Evolutionary conservation across 64 coral and sea anemone genomes (phyloP).

Genomic region (Hydrozoanthus tunicans): DNA sequence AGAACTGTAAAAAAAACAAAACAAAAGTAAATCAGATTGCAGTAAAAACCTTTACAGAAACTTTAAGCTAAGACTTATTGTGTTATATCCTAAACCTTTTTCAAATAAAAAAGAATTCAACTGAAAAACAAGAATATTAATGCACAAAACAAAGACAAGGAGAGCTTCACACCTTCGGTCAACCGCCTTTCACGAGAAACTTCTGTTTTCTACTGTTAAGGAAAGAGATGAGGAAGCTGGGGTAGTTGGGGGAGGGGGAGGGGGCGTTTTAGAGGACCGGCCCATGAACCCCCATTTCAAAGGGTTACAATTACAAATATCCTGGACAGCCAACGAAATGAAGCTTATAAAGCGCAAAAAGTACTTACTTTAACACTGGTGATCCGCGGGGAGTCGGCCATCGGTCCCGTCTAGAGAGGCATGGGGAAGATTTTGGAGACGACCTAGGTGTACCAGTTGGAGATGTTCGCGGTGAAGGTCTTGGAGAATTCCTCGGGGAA

Average conservation of each 20-base stretch:
- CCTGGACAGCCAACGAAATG: neutral
- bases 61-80: neutral
- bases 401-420: conserved; percentile 12
- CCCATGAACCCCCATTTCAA: no score
- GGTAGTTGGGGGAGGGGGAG: no score
- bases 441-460: conserved; percentile 28
- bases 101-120: no score
- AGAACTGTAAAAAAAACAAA: neutral
- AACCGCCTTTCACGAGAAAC: no score
- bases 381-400: conserved; percentile 46
- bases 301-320: no score
- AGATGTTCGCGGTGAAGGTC: conserved; percentile 25
- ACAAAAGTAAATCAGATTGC: neutral
- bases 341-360: neutral
- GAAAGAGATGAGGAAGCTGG: no score
- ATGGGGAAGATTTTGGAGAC: conserved; percentile 41
- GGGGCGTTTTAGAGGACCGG: no score
- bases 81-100: neutral
- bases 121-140: no score
- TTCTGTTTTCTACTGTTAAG: no score
- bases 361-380: conserved; percentile 15
- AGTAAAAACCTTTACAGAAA: neutral
- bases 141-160: no score
- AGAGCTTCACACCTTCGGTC: no score
- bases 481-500: neutral